Evolutionary conservation across 2,797 vertebrate genomes (phyloP).

Genomic region (Meriones psammophilus): DNA sequence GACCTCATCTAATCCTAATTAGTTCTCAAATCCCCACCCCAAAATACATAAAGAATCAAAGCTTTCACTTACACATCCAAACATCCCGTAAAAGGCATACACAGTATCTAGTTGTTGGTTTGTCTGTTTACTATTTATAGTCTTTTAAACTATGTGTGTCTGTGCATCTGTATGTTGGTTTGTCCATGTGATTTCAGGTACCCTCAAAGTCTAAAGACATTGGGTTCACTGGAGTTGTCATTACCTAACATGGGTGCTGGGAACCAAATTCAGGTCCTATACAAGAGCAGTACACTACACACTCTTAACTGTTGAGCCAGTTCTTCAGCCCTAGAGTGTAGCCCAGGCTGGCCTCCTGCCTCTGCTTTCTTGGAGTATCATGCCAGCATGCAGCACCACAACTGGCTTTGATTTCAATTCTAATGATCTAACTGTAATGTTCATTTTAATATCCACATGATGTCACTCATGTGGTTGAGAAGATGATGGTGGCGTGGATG

Average conservation of each 20-base stretch:
- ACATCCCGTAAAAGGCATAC: not conserved
- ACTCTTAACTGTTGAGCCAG: not conserved
- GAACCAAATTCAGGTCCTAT: not conserved
- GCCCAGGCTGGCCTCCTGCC: not conserved
- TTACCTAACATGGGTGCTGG: not conserved
- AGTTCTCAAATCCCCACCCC: not conserved
- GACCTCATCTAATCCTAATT: not conserved
- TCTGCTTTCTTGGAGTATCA: not conserved
- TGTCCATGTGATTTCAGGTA: not conserved
- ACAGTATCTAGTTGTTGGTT: not conserved
- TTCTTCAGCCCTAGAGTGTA: not conserved
- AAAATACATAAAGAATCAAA: not conserved
- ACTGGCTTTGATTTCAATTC: not conserved
- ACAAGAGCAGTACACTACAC: not conserved
- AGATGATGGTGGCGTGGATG: not conserved
- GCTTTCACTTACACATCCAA: not conserved
- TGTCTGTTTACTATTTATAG: not conserved
- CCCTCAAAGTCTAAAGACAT: not conserved
- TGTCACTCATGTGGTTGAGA: not conserved
- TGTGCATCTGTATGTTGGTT: not conserved
- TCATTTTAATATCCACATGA: not conserved
- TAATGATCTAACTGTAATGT: not conserved
- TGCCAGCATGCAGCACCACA: too few relatives aligned
- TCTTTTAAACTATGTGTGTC: not conserved
- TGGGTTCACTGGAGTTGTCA: not conserved